phyloP scores from a whole-genome alignment of 2,888 invertebrate species.

The Plebejus melissa region DNA sequence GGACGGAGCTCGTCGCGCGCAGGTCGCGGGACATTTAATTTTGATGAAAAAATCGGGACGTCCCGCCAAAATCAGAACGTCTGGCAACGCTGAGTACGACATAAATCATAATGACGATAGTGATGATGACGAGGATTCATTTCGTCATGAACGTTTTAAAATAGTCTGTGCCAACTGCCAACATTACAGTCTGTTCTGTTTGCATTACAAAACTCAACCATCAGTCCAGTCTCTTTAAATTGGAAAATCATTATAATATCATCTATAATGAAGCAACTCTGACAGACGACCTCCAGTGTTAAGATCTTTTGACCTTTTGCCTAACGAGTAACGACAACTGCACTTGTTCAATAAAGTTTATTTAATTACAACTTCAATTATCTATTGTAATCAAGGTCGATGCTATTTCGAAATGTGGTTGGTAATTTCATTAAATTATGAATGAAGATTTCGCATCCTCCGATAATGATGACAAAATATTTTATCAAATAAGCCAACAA shows the following conservation, averaged over 20 bases:
- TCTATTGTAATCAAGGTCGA: conserved; percentile 18
- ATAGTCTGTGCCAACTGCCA: neutral
- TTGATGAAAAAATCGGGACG: too few species aligned
- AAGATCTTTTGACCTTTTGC: neutral
- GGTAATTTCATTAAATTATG: neutral
- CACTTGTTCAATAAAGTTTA: neutral
- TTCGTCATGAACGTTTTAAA: conserved; percentile 19
- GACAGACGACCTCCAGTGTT: neutral
- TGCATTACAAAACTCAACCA: conserved; percentile 17
- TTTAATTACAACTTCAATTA: neutral
- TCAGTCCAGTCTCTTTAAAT: neutral
- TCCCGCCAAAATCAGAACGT: too few species aligned
- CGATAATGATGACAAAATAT: neutral
- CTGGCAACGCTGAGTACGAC: neutral
- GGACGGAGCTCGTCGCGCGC: too few species aligned
- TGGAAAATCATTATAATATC: neutral
- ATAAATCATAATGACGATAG: neutral
- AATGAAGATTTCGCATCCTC: neutral
- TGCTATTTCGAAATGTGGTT: neutral
- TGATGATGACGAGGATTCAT: conserved; percentile 19
- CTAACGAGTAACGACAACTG: neutral
- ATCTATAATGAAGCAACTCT: neutral
- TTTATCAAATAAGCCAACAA: neutral
- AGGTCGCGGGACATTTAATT: too few species aligned
- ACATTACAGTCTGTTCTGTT: conserved; percentile 6